Base-by-base conservation (phyloP, 2,888 invertebrate genomes). In the Micoletzkya japonica region DNA sequence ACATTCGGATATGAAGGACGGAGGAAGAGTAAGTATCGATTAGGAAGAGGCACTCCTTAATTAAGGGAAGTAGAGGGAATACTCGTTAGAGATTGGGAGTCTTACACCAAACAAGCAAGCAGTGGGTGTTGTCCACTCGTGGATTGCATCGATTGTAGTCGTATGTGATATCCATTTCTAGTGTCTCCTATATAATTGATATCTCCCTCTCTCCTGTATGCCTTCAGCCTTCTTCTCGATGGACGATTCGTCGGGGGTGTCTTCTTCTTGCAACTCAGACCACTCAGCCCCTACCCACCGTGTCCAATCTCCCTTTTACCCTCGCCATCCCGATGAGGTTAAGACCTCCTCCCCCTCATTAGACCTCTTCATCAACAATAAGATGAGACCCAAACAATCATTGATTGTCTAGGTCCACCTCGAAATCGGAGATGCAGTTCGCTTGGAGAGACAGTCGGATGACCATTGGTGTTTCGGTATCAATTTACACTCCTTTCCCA, bases 401-500 rank as follows among this genome's bases (percentile, higher is more conserved):
- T n/a, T 71, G 72, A 28, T 68, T 68, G n/a, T n/a, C 14, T 49
- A 97, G 88, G 91, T 98, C 74, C 93, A 94, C 86, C 90, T 98
- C 37, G 96, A 97, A 88, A 95, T 96, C 72, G 97, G 97, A 0
- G 97, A 97, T 87, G 94, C 95, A 0, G 91, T 97, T 76, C 95
- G 95, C 86, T 94, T 98, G 24, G 84, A 86, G 57, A 82, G 84
- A 78, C 95, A 96, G 87, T 93, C 92, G 30, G 96, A 96, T 80
- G 97, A 97, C 87, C 89, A 95, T 75, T 97, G 97, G 97, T 94
- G 94, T 87, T 94, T 95, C 90, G 96, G 95, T 93, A 86, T 24
- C 28, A 26, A 7, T 52, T 2, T 20, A 7, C 52, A 2, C 2
- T 52, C 24, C 52, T 2, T 28, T 2, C 52, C 4, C 52, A 28